Percentiles rank a stretch among this genome's conserved stretches.
Conservation (phyloP, 2,888 invertebrate genomes). For the Rhagium mordax region DNA sequence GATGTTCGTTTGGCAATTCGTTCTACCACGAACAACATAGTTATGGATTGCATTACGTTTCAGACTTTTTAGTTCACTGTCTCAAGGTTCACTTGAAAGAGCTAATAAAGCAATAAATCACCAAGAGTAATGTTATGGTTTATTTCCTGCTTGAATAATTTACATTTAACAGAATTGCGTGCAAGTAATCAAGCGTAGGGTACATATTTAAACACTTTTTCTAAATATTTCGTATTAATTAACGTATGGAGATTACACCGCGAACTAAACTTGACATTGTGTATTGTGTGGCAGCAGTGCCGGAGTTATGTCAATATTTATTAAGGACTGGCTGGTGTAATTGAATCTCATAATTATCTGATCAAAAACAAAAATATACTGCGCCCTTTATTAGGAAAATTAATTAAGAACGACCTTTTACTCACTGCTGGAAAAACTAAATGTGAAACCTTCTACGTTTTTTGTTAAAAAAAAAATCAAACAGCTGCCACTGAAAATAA, state of each 20-base stretch:
- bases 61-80: background rate
- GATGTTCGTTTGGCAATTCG: too few species aligned
- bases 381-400: too few species aligned
- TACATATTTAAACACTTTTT: conserved; percentile 46
- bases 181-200: conserved; percentile 3
- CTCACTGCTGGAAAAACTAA: too few species aligned
- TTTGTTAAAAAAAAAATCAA: background rate
- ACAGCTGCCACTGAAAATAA: background rate
- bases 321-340: background rate
- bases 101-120: background rate
- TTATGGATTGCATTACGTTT: background rate
- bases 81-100: background rate
- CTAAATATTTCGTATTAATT: background rate
- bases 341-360: background rate
- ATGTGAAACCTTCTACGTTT: too few species aligned
- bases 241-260: background rate
- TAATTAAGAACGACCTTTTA: too few species aligned
- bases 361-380: too few species aligned
- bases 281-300: background rate
- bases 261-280: background rate
- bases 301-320: background rate
- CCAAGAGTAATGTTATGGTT: background rate
- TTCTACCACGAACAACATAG: too few species aligned
- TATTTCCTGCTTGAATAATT: conserved; percentile 14
- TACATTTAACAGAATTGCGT: conserved; percentile 24